Conservation (phyloP, 2,113 vertebrate genomes). For the Heterotis niloticus region DNA sequence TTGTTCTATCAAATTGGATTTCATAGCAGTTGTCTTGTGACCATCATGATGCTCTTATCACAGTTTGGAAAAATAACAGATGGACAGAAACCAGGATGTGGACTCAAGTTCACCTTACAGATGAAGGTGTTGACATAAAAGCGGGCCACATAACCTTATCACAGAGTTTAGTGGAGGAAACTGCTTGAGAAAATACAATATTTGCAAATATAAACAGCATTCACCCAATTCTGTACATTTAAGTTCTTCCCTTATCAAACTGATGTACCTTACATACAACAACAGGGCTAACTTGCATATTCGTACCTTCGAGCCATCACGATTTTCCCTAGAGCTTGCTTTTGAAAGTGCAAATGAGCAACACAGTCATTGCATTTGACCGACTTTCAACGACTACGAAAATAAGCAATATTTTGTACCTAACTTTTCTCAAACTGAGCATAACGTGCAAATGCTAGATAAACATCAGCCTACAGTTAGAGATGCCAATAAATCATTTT, state of each 20-base stretch:
- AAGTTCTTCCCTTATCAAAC: too few relatives aligned
- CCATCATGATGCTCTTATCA: not conserved
- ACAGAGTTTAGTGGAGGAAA: not conserved
- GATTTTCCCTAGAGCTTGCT: too few relatives aligned
- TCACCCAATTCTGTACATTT: too few relatives aligned
- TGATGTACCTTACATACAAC: too few relatives aligned
- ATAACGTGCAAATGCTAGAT: too few relatives aligned
- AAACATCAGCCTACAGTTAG: not conserved
- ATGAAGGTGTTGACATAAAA: not conserved
- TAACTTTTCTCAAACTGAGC: not conserved
- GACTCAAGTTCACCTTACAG: not conserved
- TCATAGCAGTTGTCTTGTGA: slow-evolving; percentile 13
- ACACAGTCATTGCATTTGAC: slow-evolving; percentile 43
- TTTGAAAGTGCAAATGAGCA: slow-evolving; percentile 69
- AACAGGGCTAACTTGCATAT: too few relatives aligned
- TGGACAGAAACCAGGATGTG: not conserved
- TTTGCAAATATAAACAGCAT: not conserved
- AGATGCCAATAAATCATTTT: slow-evolving; percentile 19
- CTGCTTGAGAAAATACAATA: not conserved
- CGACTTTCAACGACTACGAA: not conserved
- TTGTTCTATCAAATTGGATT: slow-evolving; percentile 16
- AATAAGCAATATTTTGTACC: not conserved
- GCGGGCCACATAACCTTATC: not conserved
- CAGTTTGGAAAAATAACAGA: not conserved
- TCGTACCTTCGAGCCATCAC: not conserved